phyloP scores from a whole-genome alignment of 2,888 invertebrate species.

The Ophonus ardosiacus region DNA sequence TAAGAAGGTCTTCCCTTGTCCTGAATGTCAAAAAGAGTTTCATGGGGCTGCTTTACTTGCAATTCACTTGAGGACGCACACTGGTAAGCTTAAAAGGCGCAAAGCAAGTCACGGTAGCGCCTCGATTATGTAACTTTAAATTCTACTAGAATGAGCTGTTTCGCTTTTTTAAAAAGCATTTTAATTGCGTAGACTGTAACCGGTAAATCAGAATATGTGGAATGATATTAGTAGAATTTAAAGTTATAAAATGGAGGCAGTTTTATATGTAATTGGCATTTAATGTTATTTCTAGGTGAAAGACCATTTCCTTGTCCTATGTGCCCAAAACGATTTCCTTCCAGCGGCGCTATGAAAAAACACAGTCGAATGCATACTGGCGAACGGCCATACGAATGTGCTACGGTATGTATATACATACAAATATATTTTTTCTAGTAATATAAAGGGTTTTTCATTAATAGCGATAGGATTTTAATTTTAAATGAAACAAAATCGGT shows the following conservation, averaged over 20 bases:
- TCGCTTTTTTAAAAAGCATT: too few relatives aligned
- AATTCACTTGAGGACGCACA: conserved; percentile 83
- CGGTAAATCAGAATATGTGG: background rate
- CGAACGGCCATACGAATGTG: conserved; percentile 80
- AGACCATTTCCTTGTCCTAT: conserved; percentile 84
- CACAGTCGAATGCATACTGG: conserved; percentile 79
- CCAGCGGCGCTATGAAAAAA: conserved; percentile 87
- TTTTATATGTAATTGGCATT: too few relatives aligned
- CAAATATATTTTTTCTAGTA: background rate
- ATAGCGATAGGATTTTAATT: too few relatives aligned
- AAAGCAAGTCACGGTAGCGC: too few relatives aligned
- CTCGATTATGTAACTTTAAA: background rate
- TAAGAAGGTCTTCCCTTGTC: conserved; percentile 80
- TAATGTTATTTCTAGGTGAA: conserved; percentile 71
- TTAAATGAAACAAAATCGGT: too few relatives aligned
- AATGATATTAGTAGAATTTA: too few relatives aligned
- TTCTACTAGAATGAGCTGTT: too few relatives aligned
- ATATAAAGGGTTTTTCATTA: too few relatives aligned
- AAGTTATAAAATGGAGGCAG: too few relatives aligned
- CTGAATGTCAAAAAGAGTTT: conserved; percentile 83
- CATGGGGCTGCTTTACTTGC: conserved; percentile 80
- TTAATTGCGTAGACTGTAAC: too few relatives aligned
- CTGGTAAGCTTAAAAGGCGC: conserved; percentile 75
- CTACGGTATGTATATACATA: conserved; percentile 69
- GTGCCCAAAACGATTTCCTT: conserved; percentile 85